These are phyloP conservation scores for Chaunax sp. DNA, from an alignment of 2,797 vertebrate species.

Conservation along the genomic window DNA sequence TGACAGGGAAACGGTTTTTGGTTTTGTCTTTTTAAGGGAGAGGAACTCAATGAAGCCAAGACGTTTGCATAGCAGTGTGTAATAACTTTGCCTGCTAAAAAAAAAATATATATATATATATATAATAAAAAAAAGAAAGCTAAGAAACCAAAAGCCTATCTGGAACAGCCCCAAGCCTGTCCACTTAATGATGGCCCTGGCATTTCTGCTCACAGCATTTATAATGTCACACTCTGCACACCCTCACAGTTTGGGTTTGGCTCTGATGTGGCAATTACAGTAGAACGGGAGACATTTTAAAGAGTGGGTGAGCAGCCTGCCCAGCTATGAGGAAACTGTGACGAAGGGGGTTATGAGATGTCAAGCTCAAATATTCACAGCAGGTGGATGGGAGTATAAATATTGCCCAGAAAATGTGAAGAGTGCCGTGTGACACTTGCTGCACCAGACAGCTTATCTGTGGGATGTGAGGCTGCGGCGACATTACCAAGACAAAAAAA, in stretches of 20 bases:
- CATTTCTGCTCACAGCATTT: slow-evolving; percentile 67
- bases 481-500: too few relatives aligned
- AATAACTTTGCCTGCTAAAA: slow-evolving; percentile 32
- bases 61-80: slow-evolving; percentile 37
- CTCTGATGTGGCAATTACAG: slow-evolving; percentile 72
- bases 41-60: slow-evolving; percentile 21
- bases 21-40: not conserved
- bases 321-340: slow-evolving; percentile 33
- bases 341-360: slow-evolving; percentile 38
- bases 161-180: slow-evolving; percentile 20
- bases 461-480: too few relatives aligned
- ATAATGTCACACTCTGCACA: slow-evolving; percentile 65
- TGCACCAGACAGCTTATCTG: slow-evolving; percentile 3
- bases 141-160: slow-evolving; percentile 22
- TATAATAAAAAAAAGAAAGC: not conserved
- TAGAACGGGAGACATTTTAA: slow-evolving; percentile 40
- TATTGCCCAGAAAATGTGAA: slow-evolving; percentile 15
- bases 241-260: slow-evolving; percentile 52
- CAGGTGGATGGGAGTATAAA: slow-evolving; percentile 27
- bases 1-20: slow-evolving; percentile 40
- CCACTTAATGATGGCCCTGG: slow-evolving; percentile 67
- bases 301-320: slow-evolving; percentile 48
- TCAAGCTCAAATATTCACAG: slow-evolving; percentile 36
- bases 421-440: not conserved
- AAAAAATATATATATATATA: not conserved